phyloP scores from a whole-genome alignment of 2,888 invertebrate species.

The Temnothorax unifasciatus region DNA sequence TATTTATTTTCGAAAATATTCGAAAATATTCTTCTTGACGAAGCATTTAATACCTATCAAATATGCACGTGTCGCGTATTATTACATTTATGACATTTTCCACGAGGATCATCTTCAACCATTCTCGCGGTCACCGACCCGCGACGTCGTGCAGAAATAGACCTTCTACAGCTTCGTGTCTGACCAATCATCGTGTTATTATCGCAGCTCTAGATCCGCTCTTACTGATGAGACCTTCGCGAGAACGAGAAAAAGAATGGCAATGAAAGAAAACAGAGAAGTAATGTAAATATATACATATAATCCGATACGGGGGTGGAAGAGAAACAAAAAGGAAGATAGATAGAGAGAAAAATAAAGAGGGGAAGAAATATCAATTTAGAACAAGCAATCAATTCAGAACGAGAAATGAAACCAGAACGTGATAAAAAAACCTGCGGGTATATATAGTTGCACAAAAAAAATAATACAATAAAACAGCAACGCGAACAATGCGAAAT shows the following conservation, averaged over 20 bases:
- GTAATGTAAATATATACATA: background rate
- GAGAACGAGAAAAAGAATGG: background rate
- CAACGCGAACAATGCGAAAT: background rate
- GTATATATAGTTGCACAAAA: background rate
- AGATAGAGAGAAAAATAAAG: background rate
- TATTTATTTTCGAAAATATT: background rate
- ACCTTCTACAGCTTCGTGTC: constrained; percentile 55
- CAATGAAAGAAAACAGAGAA: background rate
- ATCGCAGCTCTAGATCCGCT: constrained; percentile 48
- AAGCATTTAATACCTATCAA: background rate
- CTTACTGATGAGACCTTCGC: background rate
- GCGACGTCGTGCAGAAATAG: constrained; percentile 50
- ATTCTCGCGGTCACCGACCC: constrained; percentile 42
- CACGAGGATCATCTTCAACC: background rate
- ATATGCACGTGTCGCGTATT: background rate
- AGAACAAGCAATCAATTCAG: constrained; percentile 6
- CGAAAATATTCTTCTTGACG: background rate
- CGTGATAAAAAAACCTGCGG: background rate
- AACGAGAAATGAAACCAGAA: constrained; percentile 13
- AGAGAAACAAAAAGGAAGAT: background rate
- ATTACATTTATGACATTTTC: constrained; percentile 11
- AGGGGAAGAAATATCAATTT: constrained; percentile 13
- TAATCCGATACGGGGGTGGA: background rate
- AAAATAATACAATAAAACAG: background rate
- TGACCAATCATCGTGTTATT: constrained; percentile 57